Percentiles rank a stretch among this genome's conserved stretches.
These are phyloP conservation scores for Stigmatopora argus DNA, from an alignment of 2,113 vertebrate species.

Conservation along the genomic window DNA sequence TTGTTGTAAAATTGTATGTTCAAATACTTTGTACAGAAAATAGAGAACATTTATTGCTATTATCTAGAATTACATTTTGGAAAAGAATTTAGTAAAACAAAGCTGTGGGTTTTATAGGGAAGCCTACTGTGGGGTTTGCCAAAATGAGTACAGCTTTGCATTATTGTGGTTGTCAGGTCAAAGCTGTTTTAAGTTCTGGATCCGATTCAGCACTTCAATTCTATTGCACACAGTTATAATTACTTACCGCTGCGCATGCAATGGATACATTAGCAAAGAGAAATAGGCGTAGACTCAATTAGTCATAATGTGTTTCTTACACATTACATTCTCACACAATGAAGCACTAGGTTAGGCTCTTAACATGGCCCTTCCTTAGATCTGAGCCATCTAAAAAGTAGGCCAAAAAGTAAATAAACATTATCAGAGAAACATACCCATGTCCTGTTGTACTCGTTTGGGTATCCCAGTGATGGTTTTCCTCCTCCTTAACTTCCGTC, in stretches of 20 bases:
- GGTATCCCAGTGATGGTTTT: slow-evolving; percentile 99
- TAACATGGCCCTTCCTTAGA: slow-evolving; percentile 7
- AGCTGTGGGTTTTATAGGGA: too few relatives aligned
- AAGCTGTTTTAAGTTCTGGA: neutral
- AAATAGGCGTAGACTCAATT: neutral
- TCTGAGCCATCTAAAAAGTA: slow-evolving; percentile 13
- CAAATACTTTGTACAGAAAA: neutral
- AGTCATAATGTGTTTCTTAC: neutral
- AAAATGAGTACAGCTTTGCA: neutral
- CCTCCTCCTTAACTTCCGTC: slow-evolving; percentile 92
- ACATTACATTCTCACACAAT: neutral
- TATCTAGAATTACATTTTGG: neutral
- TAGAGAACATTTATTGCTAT: neutral
- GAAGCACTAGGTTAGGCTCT: neutral
- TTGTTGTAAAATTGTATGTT: too few relatives aligned
- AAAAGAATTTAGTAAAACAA: neutral
- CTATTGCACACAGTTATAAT: neutral
- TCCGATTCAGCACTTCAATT: neutral
- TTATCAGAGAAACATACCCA: slow-evolving; percentile 73
- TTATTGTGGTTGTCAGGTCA: neutral
- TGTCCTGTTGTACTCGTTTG: slow-evolving; percentile 97
- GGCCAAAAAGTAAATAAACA: neutral
- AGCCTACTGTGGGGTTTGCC: neutral
- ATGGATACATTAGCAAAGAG: neutral
- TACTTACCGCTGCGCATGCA: neutral